Base-by-base conservation (phyloP, 2,797 vertebrate species). In the Spinus pinus region DNA sequence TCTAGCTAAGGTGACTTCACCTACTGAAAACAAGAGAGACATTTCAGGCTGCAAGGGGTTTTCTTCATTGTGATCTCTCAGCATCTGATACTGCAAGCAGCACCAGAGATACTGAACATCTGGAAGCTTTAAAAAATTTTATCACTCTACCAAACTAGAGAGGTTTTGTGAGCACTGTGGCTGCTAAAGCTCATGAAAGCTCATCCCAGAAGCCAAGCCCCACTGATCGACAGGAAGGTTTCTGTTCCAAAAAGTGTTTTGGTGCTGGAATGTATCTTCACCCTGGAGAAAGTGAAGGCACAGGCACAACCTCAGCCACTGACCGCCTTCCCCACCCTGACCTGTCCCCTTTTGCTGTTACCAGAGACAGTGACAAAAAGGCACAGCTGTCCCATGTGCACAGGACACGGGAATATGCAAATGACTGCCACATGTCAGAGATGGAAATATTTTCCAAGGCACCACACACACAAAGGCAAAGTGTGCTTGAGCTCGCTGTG, bases 211-310 rank as follows among this genome's bases (percentile, higher is more conserved):
- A 50, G 39, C 46, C 21, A 51, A 42, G 7, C 6, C 6, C 10
- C 41, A 28, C 0, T 5, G 15, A 46, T 39, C 0, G 0, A 44
- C 20, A 23, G 6, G 3, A 65, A 42, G 1, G 9, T 35, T 27
- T 24, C 73, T 49, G 19, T 41, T 71, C 54, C 61, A 22, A 12
- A 49, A 35, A 1, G 35, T 7, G 10, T 7, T 79, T 41, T 67
- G 14, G 46, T 25, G 19, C 2, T 49, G n/a, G 18, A 41, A 56
- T 30, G 21, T 42, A 44, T 39, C 50, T 62, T 91, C 6, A 41
- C 6, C 47, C 51, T 12, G 13, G 7, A 50, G 39, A 44, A 71
- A 47, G 18, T 5, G 60, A 25, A 39, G 69, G 17, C 24, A 8
- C 28, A 14, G 31, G n/a, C 28, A 28, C n/a, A 49, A n/a, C 16